phyloP scores from a whole-genome alignment of 2,888 invertebrate genomes.

The Dynastes tityus region DNA sequence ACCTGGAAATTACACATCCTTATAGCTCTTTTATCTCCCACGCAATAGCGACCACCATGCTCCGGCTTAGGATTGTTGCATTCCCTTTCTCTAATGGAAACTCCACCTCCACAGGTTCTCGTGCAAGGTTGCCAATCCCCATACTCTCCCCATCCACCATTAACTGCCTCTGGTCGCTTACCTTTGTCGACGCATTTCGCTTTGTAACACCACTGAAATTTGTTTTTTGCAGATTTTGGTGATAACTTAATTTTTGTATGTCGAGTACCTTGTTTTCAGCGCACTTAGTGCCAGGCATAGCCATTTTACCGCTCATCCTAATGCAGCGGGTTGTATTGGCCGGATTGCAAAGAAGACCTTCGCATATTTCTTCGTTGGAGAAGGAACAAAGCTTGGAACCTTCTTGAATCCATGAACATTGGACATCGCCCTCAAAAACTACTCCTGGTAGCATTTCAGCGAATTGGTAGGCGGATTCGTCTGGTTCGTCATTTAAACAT shows the following conservation, averaged over 20 bases:
- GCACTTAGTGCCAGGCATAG: conserved; percentile 76
- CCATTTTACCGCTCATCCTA: conserved; percentile 2
- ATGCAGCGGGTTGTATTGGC: conserved; percentile 16
- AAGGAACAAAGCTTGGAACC: conserved; percentile 23
- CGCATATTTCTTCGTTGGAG: conserved; percentile 33
- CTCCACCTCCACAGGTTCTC: conserved; percentile 78
- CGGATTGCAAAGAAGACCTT: conserved; percentile 5
- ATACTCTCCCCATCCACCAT: conserved; percentile 81
- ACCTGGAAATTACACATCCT: conserved; percentile 77
- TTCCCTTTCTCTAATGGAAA: conserved; percentile 74
- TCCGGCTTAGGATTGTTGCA: conserved; percentile 78
- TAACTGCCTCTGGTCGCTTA: conserved; percentile 75
- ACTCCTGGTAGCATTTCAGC: conserved; percentile 77
- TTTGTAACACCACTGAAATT: conserved; percentile 77
- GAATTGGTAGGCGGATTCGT: conserved; percentile 72
- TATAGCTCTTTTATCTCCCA: conserved; percentile 76
- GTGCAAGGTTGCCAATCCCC: conserved; percentile 75
- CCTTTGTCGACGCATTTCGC: conserved; percentile 77
- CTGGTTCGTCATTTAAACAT: conserved; percentile 78
- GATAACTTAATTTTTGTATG: no score
- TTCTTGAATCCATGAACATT: conserved; percentile 73
- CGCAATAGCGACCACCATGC: conserved; percentile 77
- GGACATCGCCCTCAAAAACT: conserved; percentile 78
- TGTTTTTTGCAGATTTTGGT: no score
- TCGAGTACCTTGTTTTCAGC: conserved; percentile 74